phyloP scores from a whole-genome alignment of 2,888 invertebrate species.

The Cordylochernes scorpioides region DNA sequence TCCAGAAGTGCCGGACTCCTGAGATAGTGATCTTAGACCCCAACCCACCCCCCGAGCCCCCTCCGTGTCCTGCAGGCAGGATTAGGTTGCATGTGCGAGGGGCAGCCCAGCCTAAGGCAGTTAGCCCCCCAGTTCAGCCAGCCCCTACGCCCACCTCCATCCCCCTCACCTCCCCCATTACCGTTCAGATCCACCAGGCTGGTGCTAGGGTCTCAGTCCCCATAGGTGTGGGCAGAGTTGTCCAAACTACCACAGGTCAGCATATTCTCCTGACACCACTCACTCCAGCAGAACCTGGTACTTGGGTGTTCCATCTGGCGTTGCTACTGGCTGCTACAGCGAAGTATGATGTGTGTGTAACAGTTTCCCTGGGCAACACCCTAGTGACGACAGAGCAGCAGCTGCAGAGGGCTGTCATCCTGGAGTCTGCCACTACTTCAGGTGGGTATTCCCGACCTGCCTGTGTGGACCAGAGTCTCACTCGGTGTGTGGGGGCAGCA shows the following conservation, averaged over 20 bases:
- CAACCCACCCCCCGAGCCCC: conserved; percentile 30
- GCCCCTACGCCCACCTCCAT: conserved; percentile 6
- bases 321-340: conserved; percentile 25
- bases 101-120: conserved; percentile 3
- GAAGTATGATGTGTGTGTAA: conserved; percentile 42
- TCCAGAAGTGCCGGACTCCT: conserved; percentile 42
- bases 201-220: conserved; percentile 4
- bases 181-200: conserved; percentile 19
- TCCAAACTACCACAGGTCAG: conserved; percentile 1
- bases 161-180: not conserved
- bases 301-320: conserved; percentile 17
- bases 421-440: too few species aligned
- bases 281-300: not conserved
- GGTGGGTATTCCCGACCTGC: too few species aligned
- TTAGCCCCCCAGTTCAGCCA: conserved; percentile 10
- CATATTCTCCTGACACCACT: conserved; percentile 1
- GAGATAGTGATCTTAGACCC: conserved; percentile 40
- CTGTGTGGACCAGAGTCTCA: too few species aligned
- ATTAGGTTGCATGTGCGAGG: conserved; percentile 33
- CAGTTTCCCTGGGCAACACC: conserved; percentile 32
- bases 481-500: too few species aligned
- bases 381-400: conserved; percentile 17
- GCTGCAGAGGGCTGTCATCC: not conserved
- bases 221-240: conserved; percentile 3
- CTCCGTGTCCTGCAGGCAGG: conserved; percentile 37